These are phyloP conservation scores for Campopleginae sp. DNA, from an alignment of 2,888 invertebrate species.

Conservation along the genomic window DNA sequence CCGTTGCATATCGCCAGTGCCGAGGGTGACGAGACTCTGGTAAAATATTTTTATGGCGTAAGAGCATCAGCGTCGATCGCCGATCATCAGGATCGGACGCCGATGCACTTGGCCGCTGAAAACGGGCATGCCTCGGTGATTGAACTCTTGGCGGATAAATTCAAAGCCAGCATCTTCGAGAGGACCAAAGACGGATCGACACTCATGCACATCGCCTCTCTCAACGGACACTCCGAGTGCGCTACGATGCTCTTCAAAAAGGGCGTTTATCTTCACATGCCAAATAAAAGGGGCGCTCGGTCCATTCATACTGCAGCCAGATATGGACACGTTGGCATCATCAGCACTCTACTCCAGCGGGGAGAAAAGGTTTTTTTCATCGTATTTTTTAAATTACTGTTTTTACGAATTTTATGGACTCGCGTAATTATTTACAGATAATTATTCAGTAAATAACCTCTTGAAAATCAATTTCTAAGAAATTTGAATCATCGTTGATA, in stretches of 20 bases:
- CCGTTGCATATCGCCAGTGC: conserved; percentile 97
- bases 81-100: conserved; percentile 98
- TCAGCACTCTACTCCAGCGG: conserved; percentile 97
- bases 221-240: conserved; percentile 98
- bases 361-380: conserved; percentile 93
- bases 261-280: conserved; percentile 99
- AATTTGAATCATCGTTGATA: not conserved
- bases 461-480: no score
- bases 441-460: not conserved
- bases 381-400: not conserved
- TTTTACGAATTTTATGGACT: not conserved
- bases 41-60: conserved; percentile 97
- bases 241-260: conserved; percentile 99
- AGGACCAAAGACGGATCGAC: conserved; percentile 99
- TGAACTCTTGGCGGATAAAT: conserved; percentile 98
- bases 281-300: conserved; percentile 98
- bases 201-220: conserved; percentile 98
- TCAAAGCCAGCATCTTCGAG: conserved; percentile 98
- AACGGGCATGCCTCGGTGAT: conserved; percentile 98
- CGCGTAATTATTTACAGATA: not conserved
- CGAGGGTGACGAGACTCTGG: conserved; percentile 96
- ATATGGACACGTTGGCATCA: conserved; percentile 98
- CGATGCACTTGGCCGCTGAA: conserved; percentile 99
- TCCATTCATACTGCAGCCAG: conserved; percentile 99
- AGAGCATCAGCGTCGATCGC: conserved; percentile 97